Evolutionary conservation across 2,888 invertebrate species (phyloP).

Genomic region (Torymus aiolomorphi): DNA sequence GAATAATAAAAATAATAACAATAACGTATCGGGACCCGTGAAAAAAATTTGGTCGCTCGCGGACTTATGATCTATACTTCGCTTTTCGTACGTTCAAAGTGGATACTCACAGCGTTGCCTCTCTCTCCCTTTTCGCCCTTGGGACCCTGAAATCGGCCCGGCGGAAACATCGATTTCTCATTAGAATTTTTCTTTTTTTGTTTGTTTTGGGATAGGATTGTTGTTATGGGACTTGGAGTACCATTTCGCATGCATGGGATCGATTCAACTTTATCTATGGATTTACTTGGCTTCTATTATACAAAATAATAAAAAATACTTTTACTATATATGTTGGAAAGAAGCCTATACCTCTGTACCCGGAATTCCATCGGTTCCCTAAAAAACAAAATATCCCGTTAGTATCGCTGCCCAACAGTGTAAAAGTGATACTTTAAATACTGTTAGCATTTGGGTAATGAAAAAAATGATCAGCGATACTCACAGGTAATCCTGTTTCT

Average conservation of each 20-base stretch:
- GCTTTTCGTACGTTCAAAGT: constrained; percentile 7
- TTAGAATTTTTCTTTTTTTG: constrained; percentile 41
- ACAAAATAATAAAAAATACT: neutral
- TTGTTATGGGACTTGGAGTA: neutral
- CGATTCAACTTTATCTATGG: too few relatives aligned
- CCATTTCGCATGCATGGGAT: too few relatives aligned
- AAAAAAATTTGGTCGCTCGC: neutral
- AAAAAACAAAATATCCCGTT: constrained; percentile 64
- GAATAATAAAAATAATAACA: neutral
- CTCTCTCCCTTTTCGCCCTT: constrained; percentile 93
- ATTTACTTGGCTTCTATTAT: neutral
- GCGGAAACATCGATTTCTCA: constrained; percentile 59
- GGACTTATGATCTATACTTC: too few relatives aligned
- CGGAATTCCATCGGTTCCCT: constrained; percentile 96
- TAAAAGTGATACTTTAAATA: neutral
- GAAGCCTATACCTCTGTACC: constrained; percentile 85
- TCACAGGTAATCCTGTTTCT: constrained; percentile 94
- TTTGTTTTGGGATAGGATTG: constrained; percentile 2
- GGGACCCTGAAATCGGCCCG: constrained; percentile 82
- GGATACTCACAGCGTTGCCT: constrained; percentile 86
- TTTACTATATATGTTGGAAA: constrained; percentile 3
- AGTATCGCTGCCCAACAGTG: neutral
- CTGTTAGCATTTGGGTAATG: neutral
- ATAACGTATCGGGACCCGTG: constrained; percentile 1
- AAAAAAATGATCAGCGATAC: constrained; percentile 71